Evolutionary conservation across 92 coral and sea anemone genomes (phyloP), one percentile per base, ranked within the genome.

Genomic region (Epizoanthus illoricatus): DNA sequence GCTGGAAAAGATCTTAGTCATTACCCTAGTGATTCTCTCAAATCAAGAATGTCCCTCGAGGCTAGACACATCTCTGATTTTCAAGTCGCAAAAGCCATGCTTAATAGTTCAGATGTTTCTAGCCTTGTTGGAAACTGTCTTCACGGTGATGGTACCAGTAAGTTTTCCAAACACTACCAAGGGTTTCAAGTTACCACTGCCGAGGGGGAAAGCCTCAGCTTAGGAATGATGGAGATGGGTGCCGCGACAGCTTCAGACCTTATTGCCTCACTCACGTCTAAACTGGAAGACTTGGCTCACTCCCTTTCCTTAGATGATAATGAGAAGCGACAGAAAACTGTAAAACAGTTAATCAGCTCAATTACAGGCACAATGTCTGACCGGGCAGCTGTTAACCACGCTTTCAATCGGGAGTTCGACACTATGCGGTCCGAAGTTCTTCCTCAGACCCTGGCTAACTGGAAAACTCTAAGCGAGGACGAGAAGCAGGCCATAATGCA

Each of bases 161-260:
- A 62, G 33, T 62, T 19, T 19, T 62, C 28, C 2, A 62, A 62
- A 62, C 66, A 49, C 15, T 49, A 62, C 3, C 66, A 62, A 19
- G 66, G 66, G 10, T 62, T 62, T 9, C 66, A 62, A 62, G 66
- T 62, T 1, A 62, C 66, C 20, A 62, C 10, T 18, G 36, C 66
- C 24, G 33, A 62, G 24, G 66, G 56, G 56, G 56, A 49, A 47
- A 49, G 56, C 56, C 56, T 49, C 3, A 49, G 62, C 28, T 52
- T 72, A 52, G 76, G 76, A 1, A 72, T 72, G 61, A 36, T 72
- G 62, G 17, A 47, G 5, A 72, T 49, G 62, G 42, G 76, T 72
- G 76, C 39, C 6, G 76, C 76, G 10, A 47, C 61, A 10, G 76
- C 76, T 18, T 4, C 20, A 72, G 76, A 72, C 59, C 56, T 47